phyloP scores from a whole-genome alignment of 2,888 invertebrate genomes.

The Agonopterix alstromeriana region DNA sequence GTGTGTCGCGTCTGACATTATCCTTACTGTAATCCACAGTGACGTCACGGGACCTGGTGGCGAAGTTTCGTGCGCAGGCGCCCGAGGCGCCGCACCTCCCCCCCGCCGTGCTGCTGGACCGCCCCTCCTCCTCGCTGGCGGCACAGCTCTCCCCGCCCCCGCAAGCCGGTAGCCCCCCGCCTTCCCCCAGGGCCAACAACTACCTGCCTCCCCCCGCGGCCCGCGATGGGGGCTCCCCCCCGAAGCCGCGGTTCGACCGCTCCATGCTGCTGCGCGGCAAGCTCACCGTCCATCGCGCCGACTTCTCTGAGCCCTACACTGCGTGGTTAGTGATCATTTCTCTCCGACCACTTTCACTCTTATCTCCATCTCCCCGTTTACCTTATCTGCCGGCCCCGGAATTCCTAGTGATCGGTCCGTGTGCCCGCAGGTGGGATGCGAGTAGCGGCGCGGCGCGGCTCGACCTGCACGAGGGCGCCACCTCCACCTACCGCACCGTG shows the following conservation, averaged over 20 bases:
- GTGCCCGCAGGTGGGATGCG: conserved; percentile 43
- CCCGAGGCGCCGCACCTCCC: conserved; percentile 37
- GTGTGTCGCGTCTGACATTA: too few species aligned
- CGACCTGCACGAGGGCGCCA: conserved; percentile 45
- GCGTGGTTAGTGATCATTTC: conserved; percentile 27
- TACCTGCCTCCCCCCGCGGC: conserved; percentile 1
- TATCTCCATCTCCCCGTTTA: not conserved
- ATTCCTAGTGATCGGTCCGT: not conserved
- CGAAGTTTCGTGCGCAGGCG: conserved; percentile 36
- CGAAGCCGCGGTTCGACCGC: conserved; percentile 33
- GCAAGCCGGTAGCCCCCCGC: conserved; percentile 4
- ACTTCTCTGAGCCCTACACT: conserved; percentile 47
- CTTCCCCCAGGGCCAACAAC: not conserved
- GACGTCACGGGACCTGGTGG: conserved; percentile 34
- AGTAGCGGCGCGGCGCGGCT: conserved; percentile 42
- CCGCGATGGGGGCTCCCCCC: conserved; percentile 11
- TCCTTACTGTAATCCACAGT: conserved; percentile 20
- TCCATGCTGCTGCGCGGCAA: conserved; percentile 36
- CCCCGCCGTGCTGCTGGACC: conserved; percentile 33
- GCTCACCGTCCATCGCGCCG: conserved; percentile 44
- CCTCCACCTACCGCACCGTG: conserved; percentile 36
- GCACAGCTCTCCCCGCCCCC: conserved; percentile 2
- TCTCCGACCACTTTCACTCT: not conserved
- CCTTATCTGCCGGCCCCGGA: not conserved
- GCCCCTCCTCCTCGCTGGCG: conserved; percentile 2